These are phyloP conservation scores for Dexiosoma caninum DNA, from an alignment of 2,888 invertebrate genomes.

Conservation along the genomic window DNA sequence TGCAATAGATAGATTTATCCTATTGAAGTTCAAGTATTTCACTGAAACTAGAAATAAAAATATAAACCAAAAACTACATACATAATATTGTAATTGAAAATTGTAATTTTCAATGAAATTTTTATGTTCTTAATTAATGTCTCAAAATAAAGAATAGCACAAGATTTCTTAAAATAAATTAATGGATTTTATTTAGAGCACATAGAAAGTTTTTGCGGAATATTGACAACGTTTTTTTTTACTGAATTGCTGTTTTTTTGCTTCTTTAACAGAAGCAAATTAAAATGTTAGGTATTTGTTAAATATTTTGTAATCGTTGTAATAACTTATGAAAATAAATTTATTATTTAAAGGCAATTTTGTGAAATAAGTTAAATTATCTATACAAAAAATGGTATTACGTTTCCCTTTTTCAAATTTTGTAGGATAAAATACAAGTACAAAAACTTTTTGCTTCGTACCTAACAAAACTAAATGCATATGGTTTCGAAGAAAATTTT, in stretches of 20 bases:
- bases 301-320: too few species aligned
- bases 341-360: too few species aligned
- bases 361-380: too few species aligned
- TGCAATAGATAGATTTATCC: conserved; percentile 5
- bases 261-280: too few species aligned
- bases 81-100: conserved; percentile 34
- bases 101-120: conserved; percentile 42
- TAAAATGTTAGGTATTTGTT: too few species aligned
- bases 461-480: too few species aligned
- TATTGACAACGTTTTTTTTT: not conserved
- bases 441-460: too few species aligned
- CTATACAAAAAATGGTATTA: too few species aligned
- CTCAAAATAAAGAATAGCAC: conserved; percentile 55
- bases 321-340: too few species aligned
- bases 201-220: not conserved
- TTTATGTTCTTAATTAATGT: conserved; percentile 47
- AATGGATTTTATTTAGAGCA: not conserved
- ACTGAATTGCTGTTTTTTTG: conserved; percentile 20
- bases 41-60: not conserved
- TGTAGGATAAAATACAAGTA: too few species aligned
- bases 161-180: conserved; percentile 39
- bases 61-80: not conserved
- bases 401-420: too few species aligned
- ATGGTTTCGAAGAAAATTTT: too few species aligned
- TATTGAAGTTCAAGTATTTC: not conserved